A percentile compares a stretch with the other conserved stretches of the same genome.
Conservation (phyloP, 2,797 vertebrate species). For the Streptopelia turtur region DNA sequence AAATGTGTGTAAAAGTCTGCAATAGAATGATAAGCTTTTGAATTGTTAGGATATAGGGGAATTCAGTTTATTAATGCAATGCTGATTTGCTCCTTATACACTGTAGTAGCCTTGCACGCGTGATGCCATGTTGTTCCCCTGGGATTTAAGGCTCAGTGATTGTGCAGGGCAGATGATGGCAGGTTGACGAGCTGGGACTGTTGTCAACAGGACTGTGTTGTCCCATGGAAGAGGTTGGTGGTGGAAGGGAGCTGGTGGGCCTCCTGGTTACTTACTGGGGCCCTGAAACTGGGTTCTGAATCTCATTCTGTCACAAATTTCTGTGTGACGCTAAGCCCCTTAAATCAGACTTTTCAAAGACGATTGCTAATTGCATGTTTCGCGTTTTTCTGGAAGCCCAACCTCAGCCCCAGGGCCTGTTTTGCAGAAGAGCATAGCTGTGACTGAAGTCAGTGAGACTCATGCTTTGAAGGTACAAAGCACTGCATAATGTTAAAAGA, state of each 20-base stretch:
- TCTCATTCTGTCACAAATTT: background rate
- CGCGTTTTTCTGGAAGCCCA: slow-evolving; percentile 17
- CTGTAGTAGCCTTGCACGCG: background rate
- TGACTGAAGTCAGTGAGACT: slow-evolving; percentile 13
- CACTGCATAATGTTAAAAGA: slow-evolving; percentile 12
- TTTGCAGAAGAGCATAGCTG: slow-evolving; percentile 13
- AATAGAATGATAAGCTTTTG: background rate
- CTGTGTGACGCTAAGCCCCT: background rate
- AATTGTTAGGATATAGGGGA: background rate
- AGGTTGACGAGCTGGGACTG: background rate
- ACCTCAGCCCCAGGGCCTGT: background rate
- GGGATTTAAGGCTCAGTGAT: background rate
- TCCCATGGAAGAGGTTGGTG: background rate
- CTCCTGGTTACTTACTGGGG: background rate
- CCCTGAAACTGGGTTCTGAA: background rate
- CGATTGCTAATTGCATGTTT: background rate
- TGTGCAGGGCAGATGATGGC: background rate
- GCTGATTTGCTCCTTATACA: background rate
- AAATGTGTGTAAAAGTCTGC: background rate
- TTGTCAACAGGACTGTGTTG: rapidly evolving
- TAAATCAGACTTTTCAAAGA: background rate
- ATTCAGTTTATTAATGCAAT: background rate
- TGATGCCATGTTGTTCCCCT: background rate
- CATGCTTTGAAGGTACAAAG: slow-evolving; percentile 5
- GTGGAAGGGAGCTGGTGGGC: background rate